Evolutionary conservation across 2,888 invertebrate genomes (phyloP).

Genomic region (Byasa hedistus): DNA sequence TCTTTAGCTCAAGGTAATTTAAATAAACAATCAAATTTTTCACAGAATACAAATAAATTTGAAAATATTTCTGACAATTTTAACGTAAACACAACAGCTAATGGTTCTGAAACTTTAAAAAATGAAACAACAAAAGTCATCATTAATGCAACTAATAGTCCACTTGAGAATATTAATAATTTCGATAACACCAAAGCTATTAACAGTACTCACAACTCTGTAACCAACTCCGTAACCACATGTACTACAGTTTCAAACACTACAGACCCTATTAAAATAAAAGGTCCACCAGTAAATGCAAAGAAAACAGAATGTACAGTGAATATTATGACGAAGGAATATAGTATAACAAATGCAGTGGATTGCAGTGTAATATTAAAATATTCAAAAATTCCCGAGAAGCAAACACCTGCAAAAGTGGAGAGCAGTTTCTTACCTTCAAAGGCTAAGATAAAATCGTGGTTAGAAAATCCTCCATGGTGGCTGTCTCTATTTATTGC

Average conservation of each 20-base stretch:
- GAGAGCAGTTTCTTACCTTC: conserved; percentile 47
- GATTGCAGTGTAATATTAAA: conserved; percentile 56
- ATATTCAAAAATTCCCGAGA: conserved; percentile 59
- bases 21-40: not conserved
- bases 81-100: not conserved
- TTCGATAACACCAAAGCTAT: not conserved
- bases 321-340: conserved; percentile 54
- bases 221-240: conserved; percentile 41
- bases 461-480: conserved; percentile 68
- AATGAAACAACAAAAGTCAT: not conserved
- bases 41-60: not conserved
- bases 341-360: conserved; percentile 49
- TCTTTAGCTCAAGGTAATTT: not conserved
- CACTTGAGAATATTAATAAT: not conserved
- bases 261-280: conserved; percentile 57
- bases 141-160: not conserved
- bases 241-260: conserved; percentile 46
- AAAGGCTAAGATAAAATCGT: conserved; percentile 55
- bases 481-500: conserved; percentile 69
- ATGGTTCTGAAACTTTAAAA: not conserved
- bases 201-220: not conserved
- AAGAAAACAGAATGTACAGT: conserved; percentile 57
- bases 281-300: conserved; percentile 51
- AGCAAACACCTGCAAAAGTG: conserved; percentile 43
- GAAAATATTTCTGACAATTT: not conserved